Percentiles rank a stretch among this genome's conserved stretches.
These are phyloP conservation scores for Chascanopsetta lugubris DNA, from an alignment of 2,113 vertebrate species.

Conservation along the genomic window DNA sequence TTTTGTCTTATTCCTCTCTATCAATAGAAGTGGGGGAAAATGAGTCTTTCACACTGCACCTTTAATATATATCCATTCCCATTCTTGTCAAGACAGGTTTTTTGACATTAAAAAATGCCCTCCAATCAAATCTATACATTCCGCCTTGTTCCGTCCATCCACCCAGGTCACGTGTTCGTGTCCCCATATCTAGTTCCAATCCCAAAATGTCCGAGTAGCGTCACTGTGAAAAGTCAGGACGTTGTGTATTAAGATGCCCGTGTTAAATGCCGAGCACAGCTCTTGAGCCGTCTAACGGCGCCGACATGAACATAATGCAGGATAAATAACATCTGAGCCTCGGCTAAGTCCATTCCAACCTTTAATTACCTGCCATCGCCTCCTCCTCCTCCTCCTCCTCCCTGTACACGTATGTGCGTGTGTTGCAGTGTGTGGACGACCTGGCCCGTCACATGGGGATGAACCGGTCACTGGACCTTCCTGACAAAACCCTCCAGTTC, in stretches of 20 bases:
- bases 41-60: too few relatives aligned
- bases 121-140: too few relatives aligned
- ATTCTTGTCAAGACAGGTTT: too few relatives aligned
- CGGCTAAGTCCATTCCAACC: conserved; percentile 9
- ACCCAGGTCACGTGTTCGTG: too few relatives aligned
- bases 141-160: too few relatives aligned
- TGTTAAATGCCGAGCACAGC: conserved; percentile 17
- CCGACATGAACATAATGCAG: conserved; percentile 4
- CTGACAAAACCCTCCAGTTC: conserved; percentile 82
- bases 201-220: too few relatives aligned
- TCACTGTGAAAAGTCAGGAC: neutral
- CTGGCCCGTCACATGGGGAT: conserved; percentile 65
- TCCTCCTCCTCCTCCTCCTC: neutral
- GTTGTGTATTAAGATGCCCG: neutral
- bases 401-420: conserved; percentile 5
- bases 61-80: too few relatives aligned
- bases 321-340: conserved; percentile 10
- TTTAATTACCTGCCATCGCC: conserved; percentile 40
- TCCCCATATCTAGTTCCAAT: too few relatives aligned
- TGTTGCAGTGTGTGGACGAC: conserved; percentile 74
- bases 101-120: too few relatives aligned
- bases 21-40: too few relatives aligned
- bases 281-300: conserved; percentile 16
- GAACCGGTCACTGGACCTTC: conserved; percentile 76
- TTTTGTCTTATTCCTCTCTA: too few relatives aligned